Evolutionary conservation across 92 coral and sea anemone genomes (phyloP).

Genomic region (Zoanthus sansibaricus): DNA sequence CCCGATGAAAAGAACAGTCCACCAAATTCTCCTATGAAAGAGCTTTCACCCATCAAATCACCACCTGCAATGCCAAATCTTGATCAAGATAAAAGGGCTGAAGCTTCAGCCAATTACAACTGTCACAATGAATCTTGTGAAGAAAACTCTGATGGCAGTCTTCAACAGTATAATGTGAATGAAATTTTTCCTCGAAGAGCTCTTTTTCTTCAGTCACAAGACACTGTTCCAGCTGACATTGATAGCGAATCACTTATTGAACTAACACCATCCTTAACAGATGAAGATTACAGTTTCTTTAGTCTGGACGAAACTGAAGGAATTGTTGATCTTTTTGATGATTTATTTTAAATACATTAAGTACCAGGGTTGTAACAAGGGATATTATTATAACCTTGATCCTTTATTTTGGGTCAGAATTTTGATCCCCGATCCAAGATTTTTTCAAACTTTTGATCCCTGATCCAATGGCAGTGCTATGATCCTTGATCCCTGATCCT

Average conservation of each 20-base stretch:
- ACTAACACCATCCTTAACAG: slow-evolving; percentile 86
- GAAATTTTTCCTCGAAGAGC: slow-evolving; percentile 48
- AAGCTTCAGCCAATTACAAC: slow-evolving; percentile 21
- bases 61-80: slow-evolving; percentile 19
- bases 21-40: slow-evolving; percentile 78
- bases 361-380: too few relatives aligned
- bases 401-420: too few relatives aligned
- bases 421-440: too few relatives aligned
- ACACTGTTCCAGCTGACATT: slow-evolving; percentile 72
- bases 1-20: slow-evolving; percentile 87
- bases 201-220: slow-evolving; percentile 61
- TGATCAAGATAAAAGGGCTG: not conserved
- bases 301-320: slow-evolving; percentile 93
- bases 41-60: slow-evolving; percentile 81
- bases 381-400: too few relatives aligned
- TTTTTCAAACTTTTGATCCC: too few relatives aligned
- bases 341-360: not conserved
- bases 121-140: not conserved
- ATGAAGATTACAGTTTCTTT: slow-evolving; percentile 76
- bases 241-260: slow-evolving; percentile 81
- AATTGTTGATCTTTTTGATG: slow-evolving; percentile 88
- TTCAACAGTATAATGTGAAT: slow-evolving; percentile 7
- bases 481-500: too few relatives aligned
- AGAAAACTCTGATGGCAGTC: not conserved
- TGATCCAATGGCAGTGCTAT: too few relatives aligned